These are phyloP conservation scores for Sturnira hondurensis DNA, from an alignment of 2,113 vertebrate genomes.

Conservation along the genomic window DNA sequence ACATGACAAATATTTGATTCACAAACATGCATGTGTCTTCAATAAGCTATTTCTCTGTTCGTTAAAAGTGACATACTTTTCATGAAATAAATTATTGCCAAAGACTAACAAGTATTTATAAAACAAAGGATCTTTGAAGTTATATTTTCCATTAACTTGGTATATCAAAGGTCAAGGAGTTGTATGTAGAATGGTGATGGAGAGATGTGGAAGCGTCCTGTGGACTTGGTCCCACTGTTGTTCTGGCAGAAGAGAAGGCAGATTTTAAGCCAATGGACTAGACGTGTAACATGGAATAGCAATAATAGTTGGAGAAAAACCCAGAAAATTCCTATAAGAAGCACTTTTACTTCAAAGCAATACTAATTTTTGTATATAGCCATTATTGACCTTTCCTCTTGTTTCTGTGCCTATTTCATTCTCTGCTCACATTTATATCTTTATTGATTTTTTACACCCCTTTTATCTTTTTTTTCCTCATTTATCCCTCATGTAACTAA, in stretches of 20 bases:
- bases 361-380: neutral
- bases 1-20: constrained; percentile 17
- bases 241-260: neutral
- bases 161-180: constrained; percentile 1
- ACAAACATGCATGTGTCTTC: constrained; percentile 8
- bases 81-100: neutral
- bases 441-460: neutral
- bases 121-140: constrained; percentile 25
- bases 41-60: constrained; percentile 31
- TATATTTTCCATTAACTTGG: constrained; percentile 13
- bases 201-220: neutral
- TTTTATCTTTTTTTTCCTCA: neutral
- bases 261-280: neutral
- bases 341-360: neutral
- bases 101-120: neutral
- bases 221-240: neutral
- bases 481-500: neutral
- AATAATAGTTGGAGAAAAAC: neutral
- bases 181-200: neutral
- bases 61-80: constrained; percentile 27
- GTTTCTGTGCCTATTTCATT: neutral
- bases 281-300: neutral
- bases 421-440: neutral
- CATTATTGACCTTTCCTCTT: neutral
- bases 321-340: neutral